Evolutionary conservation across 2,113 vertebrate genomes (phyloP).

Genomic region (Dunckerocampus dactyliophorus): DNA sequence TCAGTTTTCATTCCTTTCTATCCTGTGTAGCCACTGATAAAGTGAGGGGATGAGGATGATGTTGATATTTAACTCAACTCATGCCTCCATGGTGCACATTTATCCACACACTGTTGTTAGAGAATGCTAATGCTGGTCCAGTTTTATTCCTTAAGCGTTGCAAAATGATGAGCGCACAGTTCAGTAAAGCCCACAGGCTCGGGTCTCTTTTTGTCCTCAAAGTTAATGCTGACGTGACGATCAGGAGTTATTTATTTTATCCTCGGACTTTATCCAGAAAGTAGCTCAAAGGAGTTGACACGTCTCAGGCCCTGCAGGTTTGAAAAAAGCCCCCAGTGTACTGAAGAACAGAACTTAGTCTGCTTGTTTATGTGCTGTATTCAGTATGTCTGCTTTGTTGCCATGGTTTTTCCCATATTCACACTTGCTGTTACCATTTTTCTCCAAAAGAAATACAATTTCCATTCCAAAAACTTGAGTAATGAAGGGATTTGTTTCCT

Average conservation of each 20-base stretch:
- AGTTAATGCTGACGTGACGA: conserved; percentile 16
- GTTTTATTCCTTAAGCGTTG: conserved; percentile 25
- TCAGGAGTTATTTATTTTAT: conserved; percentile 6
- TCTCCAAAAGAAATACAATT: neutral
- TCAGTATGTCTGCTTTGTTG: conserved; percentile 47
- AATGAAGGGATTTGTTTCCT: too few relatives aligned
- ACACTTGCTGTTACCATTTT: neutral
- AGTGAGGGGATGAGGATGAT: too few relatives aligned
- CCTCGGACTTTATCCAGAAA: neutral
- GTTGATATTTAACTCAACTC: conserved; percentile 12
- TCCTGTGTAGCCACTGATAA: too few relatives aligned
- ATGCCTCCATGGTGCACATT: conserved; percentile 19
- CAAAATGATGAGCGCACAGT: neutral
- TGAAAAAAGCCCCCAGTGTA: conserved; percentile 22
- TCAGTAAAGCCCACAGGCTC: conserved; percentile 3
- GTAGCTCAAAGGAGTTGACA: neutral
- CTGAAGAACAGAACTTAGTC: neutral
- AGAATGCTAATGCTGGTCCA: conserved; percentile 1
- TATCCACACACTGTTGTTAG: neutral
- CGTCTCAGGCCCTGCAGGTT: conserved; percentile 17
- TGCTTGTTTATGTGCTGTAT: conserved; percentile 4
- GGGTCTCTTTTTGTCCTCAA: conserved; percentile 10
- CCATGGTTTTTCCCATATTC: conserved; percentile 46
- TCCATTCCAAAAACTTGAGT: too few relatives aligned
- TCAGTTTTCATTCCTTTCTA: too few relatives aligned